Evolutionary conservation across 2,888 invertebrate species (phyloP), one percentile per base, ranked within the genome.

Genomic region (Myathropa florea): DNA sequence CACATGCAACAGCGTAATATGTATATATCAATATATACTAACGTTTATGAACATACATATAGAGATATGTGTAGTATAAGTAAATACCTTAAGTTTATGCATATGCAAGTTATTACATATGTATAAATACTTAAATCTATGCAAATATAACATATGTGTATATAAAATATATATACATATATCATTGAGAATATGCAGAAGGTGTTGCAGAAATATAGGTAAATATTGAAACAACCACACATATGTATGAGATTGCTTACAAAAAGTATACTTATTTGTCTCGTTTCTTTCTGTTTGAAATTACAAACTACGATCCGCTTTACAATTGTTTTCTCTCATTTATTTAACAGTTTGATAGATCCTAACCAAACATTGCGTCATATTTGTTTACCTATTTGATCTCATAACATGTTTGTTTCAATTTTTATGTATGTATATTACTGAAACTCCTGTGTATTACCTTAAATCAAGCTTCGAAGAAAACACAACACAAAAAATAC

Each of bases 401-500:
- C 46, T 46, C 18, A 33, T 12, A 7, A 18, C 18, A 18, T 18
- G 46, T 46, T 46, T 46, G 46, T 46, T 46, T 46, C 46, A 46
- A 46, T 46, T 21, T 21, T 18, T 46, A 46, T 46, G n/a, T 46
- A 46, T 46, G 46, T 18, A 7, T 46, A 46, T 18, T 46, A 1
- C 46, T 46, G 18, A 46, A 18, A 46, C 46, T 18, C 46, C 18
- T 46, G 18, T 46, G 18, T 46, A 46, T 46, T 18, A 46, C 46
- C 7, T 18, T 18, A 18, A 18, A 46, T 18, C 18, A 61, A 80
- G 61, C 57, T 85, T 81, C 21, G 55, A 59, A 30, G 39, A 70
- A 73, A 55, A 65, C n/a, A 65, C 14, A 60, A n/a, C n/a, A n/a
- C n/a, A n/a, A n/a, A 70, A 73, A 70, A 81, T 65, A 63, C n/a